phyloP scores from a whole-genome alignment of 1,140 invertebrate genomes.

The Drosophila mayri region DNA sequence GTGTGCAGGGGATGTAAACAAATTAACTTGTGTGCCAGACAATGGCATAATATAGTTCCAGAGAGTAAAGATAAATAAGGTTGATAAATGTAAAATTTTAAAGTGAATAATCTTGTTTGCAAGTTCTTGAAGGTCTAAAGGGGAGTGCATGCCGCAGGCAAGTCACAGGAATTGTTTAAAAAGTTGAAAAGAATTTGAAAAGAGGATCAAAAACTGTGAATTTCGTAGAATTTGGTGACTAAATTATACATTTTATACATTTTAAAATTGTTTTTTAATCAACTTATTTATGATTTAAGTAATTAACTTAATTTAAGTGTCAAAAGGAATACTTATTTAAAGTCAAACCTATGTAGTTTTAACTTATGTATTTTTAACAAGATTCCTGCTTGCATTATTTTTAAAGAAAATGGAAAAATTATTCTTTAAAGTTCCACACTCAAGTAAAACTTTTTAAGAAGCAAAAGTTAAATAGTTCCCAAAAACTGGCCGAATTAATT shows the following conservation, averaged over 20 bases:
- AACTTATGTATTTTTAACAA: neutral
- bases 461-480: slow-evolving; percentile 7
- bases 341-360: too few species aligned
- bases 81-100: neutral
- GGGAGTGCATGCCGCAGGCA: neutral
- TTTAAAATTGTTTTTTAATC: neutral
- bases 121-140: too few species aligned
- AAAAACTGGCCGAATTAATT: neutral
- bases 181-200: neutral
- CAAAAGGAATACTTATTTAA: neutral
- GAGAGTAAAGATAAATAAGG: neutral
- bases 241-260: neutral
- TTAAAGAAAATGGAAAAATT: neutral
- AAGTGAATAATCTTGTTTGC: neutral
- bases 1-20: neutral
- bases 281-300: neutral
- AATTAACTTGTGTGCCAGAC: slow-evolving; percentile 7
- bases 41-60: neutral
- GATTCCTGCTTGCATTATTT: too few species aligned
- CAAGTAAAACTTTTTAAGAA: neutral
- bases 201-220: too few species aligned
- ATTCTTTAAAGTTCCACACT: neutral
- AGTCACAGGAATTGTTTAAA: neutral
- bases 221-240: neutral
- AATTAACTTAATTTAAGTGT: neutral